Conservation (phyloP, 2,888 invertebrate species). For the Aphodius sticticus region DNA sequence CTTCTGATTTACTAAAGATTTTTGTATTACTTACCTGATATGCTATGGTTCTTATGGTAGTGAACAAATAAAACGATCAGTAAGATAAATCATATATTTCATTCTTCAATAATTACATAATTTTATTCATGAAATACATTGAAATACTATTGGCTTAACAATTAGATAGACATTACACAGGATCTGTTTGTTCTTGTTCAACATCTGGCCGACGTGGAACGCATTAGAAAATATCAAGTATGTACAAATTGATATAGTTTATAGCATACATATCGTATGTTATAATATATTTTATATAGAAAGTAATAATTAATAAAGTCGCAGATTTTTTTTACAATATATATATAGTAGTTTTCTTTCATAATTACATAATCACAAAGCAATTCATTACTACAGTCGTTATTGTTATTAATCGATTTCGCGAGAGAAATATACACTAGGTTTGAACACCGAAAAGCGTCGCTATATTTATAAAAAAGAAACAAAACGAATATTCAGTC, state of each 20-base stretch:
- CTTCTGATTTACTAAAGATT: background rate
- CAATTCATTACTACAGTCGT: slow-evolving; percentile 21
- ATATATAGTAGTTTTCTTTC: slow-evolving; percentile 19
- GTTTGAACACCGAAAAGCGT: slow-evolving; percentile 21
- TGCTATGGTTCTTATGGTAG: background rate
- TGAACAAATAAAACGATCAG: background rate
- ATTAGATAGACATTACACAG: slow-evolving; percentile 24
- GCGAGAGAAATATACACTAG: background rate
- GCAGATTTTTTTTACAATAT: slow-evolving; percentile 19
- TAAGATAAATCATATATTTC: slow-evolving; percentile 25
- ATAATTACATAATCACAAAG: slow-evolving; percentile 23
- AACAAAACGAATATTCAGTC: background rate
- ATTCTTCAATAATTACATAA: slow-evolving; percentile 25
- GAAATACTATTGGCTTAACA: slow-evolving; percentile 25
- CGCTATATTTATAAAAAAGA: slow-evolving; percentile 13
- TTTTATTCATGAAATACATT: slow-evolving; percentile 23
- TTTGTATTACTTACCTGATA: background rate
- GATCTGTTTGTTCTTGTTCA: slow-evolving; percentile 11
- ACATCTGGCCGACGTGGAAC: background rate
- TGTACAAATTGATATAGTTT: slow-evolving; percentile 23
- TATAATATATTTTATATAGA: slow-evolving; percentile 8
- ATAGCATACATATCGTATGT: background rate
- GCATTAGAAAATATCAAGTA: slow-evolving; percentile 10
- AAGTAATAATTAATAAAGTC: slow-evolving; percentile 23
- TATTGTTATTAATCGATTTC: slow-evolving; percentile 9